Conservation (phyloP, 2,113 vertebrate genomes). For the Orthonyx spaldingii region DNA sequence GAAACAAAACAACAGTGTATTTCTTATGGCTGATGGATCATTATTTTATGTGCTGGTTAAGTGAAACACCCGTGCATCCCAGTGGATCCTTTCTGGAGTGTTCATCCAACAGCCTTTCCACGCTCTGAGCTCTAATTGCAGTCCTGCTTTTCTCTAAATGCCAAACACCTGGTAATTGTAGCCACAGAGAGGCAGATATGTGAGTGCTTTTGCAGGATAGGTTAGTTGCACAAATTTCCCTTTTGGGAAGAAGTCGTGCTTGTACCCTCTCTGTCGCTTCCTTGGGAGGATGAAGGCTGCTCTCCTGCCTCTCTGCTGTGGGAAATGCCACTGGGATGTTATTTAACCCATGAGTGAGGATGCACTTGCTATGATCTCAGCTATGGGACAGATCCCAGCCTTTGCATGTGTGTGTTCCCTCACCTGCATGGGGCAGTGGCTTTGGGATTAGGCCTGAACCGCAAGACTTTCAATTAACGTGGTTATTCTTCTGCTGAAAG, state of each 20-base stretch:
- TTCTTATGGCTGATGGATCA: not conserved
- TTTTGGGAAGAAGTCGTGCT: not conserved
- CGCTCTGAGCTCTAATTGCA: not conserved
- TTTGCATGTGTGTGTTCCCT: not conserved
- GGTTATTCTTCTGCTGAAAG: not conserved
- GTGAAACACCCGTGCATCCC: not conserved
- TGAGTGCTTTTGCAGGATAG: not conserved
- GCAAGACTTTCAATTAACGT: not conserved
- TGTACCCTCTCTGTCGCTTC: not conserved
- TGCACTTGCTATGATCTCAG: not conserved
- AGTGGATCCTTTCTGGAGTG: not conserved
- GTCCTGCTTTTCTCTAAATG: not conserved
- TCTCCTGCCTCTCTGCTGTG: not conserved
- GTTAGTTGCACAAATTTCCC: not conserved
- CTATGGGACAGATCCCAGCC: not conserved
- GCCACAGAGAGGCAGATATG: not conserved
- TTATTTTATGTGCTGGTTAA: not conserved
- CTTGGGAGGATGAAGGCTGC: not conserved
- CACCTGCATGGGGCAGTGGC: not conserved
- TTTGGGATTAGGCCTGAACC: not conserved
- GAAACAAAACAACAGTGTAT: not conserved
- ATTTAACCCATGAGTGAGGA: rapidly evolving
- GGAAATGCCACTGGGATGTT: not conserved
- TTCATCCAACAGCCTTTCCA: not conserved
- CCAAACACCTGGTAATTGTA: not conserved